Evolutionary conservation across 2,888 invertebrate species (phyloP).

Genomic region (Heteromurus nitidus): DNA sequence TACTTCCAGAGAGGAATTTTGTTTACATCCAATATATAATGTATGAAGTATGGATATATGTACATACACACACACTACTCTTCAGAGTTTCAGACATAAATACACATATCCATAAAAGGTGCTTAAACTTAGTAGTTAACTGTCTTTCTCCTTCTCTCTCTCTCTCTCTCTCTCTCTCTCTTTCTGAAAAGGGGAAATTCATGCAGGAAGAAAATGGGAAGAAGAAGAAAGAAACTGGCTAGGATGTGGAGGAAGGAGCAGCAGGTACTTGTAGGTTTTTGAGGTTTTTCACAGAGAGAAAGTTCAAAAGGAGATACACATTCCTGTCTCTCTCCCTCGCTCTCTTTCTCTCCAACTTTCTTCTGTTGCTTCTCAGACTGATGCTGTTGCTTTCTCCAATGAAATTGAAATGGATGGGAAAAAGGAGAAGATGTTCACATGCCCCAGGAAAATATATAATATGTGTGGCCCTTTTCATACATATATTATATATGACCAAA

Average conservation of each 20-base stretch:
- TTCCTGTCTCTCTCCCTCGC: constrained; percentile 44
- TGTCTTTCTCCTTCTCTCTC: too few relatives aligned
- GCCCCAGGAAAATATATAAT: too few relatives aligned
- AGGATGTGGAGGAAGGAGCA: constrained; percentile 4
- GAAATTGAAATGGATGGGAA: constrained; percentile 46
- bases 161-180: background rate
- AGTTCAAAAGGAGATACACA: constrained; percentile 60
- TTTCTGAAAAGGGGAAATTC: constrained; percentile 8
- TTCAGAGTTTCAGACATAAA: too few relatives aligned
- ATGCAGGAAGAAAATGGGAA: constrained; percentile 13
- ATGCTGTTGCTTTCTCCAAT: constrained; percentile 47
- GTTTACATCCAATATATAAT: background rate
- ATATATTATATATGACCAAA: background rate
- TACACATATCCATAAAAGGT: too few relatives aligned
- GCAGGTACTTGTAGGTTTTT: constrained; percentile 58
- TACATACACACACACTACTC: too few relatives aligned
- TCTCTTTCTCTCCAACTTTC: constrained; percentile 41
- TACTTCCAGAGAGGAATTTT: background rate
- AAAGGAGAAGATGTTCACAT: too few relatives aligned
- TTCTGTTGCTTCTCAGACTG: constrained; percentile 19
- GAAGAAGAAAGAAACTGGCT: background rate
- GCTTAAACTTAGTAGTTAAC: constrained; percentile 27
- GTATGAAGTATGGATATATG: too few relatives aligned
- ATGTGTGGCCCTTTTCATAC: too few relatives aligned
- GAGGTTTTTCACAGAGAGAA: constrained; percentile 54